Percentiles rank a stretch among this genome's conserved stretches.
Conservation (phyloP, 2,888 invertebrate genomes). For the Conchocele bisecta region DNA sequence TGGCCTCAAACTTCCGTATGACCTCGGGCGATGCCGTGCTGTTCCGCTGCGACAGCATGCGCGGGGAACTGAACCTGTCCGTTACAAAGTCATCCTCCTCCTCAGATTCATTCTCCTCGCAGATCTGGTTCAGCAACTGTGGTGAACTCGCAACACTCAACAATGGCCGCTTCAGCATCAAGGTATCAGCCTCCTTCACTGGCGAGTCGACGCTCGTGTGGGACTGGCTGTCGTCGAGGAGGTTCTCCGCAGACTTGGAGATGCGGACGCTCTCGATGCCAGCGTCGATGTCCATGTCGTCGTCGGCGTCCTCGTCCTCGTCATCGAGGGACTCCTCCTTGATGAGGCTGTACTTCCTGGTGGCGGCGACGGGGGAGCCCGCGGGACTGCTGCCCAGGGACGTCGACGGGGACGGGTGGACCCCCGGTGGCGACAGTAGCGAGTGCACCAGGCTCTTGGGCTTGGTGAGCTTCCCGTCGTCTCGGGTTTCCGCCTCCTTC, state of each 20-base stretch:
- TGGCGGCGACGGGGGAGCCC: slow-evolving; percentile 84
- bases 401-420: slow-evolving; percentile 69
- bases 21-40: slow-evolving; percentile 81
- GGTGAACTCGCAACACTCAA: slow-evolving; percentile 84
- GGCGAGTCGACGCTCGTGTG: slow-evolving; percentile 19
- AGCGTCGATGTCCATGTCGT: slow-evolving; percentile 62
- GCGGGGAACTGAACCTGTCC: slow-evolving; percentile 68
- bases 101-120: slow-evolving; percentile 86
- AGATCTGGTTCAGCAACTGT: slow-evolving; percentile 87
- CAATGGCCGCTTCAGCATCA: slow-evolving; percentile 78
- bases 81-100: slow-evolving; percentile 79
- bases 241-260: slow-evolving; percentile 70
- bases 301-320: slow-evolving; percentile 82
- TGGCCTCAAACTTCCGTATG: slow-evolving; percentile 81
- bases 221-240: slow-evolving; percentile 60
- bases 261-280: slow-evolving; percentile 57
- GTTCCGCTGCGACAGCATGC: slow-evolving; percentile 56
- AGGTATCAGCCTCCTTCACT: slow-evolving; percentile 40
- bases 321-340: slow-evolving; percentile 96
- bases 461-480: slow-evolving; percentile 29
- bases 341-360: slow-evolving; percentile 95
- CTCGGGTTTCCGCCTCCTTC: slow-evolving; percentile 57
- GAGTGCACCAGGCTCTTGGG: slow-evolving; percentile 72
- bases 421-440: slow-evolving; percentile 78
- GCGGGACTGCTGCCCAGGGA: slow-evolving; percentile 56